A percentile compares a stretch with the other conserved stretches of the same genome.
These are phyloP conservation scores for Ginglymostoma cirratum DNA, from an alignment of 2,113 vertebrate species.

Conservation along the genomic window DNA sequence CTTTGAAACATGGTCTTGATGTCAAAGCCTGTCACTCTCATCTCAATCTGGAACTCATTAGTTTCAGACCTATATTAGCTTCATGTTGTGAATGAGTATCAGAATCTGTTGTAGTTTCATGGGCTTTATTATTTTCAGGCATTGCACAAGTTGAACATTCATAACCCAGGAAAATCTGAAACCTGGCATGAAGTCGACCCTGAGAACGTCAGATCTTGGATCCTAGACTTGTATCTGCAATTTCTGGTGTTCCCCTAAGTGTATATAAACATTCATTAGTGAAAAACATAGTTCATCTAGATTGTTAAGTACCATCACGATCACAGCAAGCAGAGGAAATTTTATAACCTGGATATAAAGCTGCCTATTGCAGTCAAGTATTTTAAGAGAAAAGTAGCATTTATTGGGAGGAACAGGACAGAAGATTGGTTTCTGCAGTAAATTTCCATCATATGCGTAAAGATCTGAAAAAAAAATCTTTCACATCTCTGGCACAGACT, in stretches of 20 bases:
- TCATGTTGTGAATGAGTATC: no score
- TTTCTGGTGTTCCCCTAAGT: not conserved
- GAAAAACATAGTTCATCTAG: not conserved
- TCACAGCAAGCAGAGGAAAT: not conserved
- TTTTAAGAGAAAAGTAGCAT: not conserved
- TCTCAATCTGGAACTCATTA: no score
- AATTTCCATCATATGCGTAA: not conserved
- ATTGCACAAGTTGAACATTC: no score
- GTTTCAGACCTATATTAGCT: no score
- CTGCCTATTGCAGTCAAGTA: not conserved
- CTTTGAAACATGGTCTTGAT: no score
- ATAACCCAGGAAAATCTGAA: no score
- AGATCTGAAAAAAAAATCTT: not conserved
- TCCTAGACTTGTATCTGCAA: not conserved
- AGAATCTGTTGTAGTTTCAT: no score
- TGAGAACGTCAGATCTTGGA: no score
- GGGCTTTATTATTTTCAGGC: no score
- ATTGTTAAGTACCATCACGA: not conserved
- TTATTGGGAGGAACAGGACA: not conserved
- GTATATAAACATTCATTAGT: not conserved
- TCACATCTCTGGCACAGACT: not conserved
- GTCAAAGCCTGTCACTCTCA: no score
- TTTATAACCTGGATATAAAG: not conserved
- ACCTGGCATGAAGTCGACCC: no score
- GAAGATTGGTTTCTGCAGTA: not conserved